Evolutionary conservation across 2,888 invertebrate species (phyloP), one percentile per base, ranked within the genome.

Genomic region (Eristalinus sepulchralis): DNA sequence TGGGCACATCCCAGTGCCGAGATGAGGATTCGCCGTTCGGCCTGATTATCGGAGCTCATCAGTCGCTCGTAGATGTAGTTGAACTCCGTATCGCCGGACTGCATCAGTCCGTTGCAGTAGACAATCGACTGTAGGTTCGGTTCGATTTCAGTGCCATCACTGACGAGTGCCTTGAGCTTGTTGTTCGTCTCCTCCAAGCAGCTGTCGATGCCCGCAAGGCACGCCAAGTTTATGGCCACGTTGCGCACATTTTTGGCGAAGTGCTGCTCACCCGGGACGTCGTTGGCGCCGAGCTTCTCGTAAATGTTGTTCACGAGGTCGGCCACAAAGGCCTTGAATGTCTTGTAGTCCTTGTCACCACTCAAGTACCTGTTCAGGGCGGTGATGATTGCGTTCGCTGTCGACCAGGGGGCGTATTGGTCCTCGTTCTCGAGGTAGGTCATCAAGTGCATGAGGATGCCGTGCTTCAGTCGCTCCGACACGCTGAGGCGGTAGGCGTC

Each of bases 1-100:
- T 93, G 92, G 1, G 95, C 94, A 89, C 97, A 97, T 9, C 95
- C 95, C 66, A 97, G 90, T 0, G 95, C 94, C 0, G 93, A 92
- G 60, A 96, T 93, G 0, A 96, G 91, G n/a, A 93, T 93, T 0
- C 93, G 91, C 83, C 95, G 94, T 85, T 95, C 95, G 0, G 95
- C 94, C 9, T 95, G 94, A 77, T 95, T 94, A 0, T 93, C 92
- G 0, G 94, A 94, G 0, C 88, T 88, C 67, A 92, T 89, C 89
- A 95, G 95, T 78, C 92, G 92, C 0, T 93, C 81, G 93, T 94
- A 95, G 11, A 95, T 92, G 91, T 94, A 95, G 67, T 95, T 91
- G 93, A 96, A 97, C 89, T 95, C 93, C 0, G 90, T 93, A 3
- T 94, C 93, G 0, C 91, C 93, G 0, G 91, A 89, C 60, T 90